phyloP scores from a whole-genome alignment of 2,888 invertebrate species.

The Drosophila demipolita region DNA sequence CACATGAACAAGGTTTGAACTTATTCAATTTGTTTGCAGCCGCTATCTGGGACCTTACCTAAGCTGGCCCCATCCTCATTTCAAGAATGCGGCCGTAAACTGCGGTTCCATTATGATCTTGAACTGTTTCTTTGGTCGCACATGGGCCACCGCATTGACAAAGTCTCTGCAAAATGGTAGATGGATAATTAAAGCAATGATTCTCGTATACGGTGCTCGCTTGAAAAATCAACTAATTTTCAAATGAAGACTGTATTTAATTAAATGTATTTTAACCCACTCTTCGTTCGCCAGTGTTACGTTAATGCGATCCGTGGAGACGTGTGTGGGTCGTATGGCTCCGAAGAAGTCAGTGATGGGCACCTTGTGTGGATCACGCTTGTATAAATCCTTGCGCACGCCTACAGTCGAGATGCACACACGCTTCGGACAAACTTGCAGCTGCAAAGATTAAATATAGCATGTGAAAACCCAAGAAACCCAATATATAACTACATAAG shows the following conservation, averaged over 20 bases:
- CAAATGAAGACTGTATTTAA: not conserved
- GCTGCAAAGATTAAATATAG: constrained; percentile 86
- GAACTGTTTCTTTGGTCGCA: constrained; percentile 45
- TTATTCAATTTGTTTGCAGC: constrained; percentile 9
- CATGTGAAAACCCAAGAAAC: constrained; percentile 4
- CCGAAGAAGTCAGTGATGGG: constrained; percentile 99
- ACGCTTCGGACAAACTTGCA: constrained; percentile 96
- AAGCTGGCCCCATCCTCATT: constrained; percentile 29
- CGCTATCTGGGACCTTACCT: not conserved
- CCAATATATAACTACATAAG: not conserved
- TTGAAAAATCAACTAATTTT: too few relatives aligned
- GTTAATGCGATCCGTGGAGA: constrained; percentile 87
- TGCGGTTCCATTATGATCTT: constrained; percentile 76
- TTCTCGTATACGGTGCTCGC: not conserved
- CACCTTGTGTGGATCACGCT: constrained; percentile 93
- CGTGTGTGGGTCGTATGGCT: constrained; percentile 93
- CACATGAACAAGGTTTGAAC: constrained; percentile 63
- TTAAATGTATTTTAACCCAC: constrained; percentile 56
- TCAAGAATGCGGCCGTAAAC: constrained; percentile 75
- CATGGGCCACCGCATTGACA: constrained; percentile 35
- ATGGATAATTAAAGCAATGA: not conserved
- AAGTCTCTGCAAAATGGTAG: constrained; percentile 72
- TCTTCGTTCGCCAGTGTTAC: constrained; percentile 84
- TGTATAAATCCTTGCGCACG: constrained; percentile 94
- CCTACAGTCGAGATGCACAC: constrained; percentile 98